phyloP scores from a whole-genome alignment of 2,797 vertebrate genomes.

The Melopsittacus undulatus region DNA sequence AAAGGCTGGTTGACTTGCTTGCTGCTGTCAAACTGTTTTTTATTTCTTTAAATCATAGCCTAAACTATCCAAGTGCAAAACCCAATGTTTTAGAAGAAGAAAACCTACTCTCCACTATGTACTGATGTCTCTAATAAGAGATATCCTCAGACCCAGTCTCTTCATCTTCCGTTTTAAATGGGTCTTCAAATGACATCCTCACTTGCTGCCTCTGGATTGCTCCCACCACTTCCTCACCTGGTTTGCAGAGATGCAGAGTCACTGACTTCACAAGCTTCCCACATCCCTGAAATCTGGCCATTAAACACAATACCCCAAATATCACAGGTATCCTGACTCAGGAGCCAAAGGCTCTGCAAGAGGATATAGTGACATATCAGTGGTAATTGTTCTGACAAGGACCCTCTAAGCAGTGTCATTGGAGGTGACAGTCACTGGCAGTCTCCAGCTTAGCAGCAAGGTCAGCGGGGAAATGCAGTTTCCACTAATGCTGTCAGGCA shows the following conservation, averaged over 20 bases:
- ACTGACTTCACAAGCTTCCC: background rate
- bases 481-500: conserved; percentile 53
- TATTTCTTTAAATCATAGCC: background rate
- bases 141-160: background rate
- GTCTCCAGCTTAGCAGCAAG: conserved; percentile 65
- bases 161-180: background rate
- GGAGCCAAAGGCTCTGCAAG: conserved; percentile 6
- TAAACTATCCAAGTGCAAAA: background rate
- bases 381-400: conserved; percentile 70
- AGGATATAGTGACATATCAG: background rate
- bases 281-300: background rate
- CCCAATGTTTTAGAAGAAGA: background rate
- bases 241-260: background rate
- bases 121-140: background rate
- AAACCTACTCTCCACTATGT: background rate
- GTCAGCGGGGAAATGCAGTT: conserved; percentile 64
- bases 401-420: conserved; percentile 69
- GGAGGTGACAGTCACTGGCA: conserved; percentile 61
- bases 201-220: background rate
- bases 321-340: background rate
- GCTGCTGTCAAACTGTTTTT: background rate
- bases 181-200: background rate
- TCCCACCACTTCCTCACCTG: background rate
- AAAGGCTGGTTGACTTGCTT: background rate
- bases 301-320: background rate